These are phyloP conservation scores for Myanophis thanlyinensis DNA, from an alignment of 2,113 vertebrate genomes.

Conservation along the genomic window DNA sequence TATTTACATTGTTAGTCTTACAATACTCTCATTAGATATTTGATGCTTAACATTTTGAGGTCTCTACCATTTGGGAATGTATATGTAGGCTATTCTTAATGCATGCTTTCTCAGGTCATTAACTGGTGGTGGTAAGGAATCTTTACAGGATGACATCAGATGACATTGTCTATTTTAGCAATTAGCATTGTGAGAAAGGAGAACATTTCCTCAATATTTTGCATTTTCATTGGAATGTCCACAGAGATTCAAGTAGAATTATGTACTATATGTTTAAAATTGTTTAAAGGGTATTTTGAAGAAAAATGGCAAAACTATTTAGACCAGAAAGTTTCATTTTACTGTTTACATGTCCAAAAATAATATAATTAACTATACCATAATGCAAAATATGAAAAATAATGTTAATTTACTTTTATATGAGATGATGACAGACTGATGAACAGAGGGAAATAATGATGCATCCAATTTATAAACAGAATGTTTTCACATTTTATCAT, in stretches of 20 bases:
- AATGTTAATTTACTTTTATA: background rate
- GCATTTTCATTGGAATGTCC: background rate
- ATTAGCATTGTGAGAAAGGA: background rate
- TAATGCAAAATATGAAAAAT: background rate
- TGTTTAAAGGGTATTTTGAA: background rate
- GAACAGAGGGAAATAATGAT: background rate
- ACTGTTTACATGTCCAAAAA: background rate
- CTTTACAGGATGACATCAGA: background rate
- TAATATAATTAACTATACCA: background rate
- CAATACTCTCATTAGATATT: background rate
- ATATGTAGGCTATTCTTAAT: background rate
- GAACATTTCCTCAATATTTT: background rate
- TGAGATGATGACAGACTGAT: background rate
- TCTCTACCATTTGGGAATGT: background rate
- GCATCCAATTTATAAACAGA: background rate
- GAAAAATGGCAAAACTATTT: background rate
- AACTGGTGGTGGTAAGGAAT: background rate
- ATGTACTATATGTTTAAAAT: background rate
- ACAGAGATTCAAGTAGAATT: background rate
- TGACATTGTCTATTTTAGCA: background rate
- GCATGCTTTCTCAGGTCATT: background rate
- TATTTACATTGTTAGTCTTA: background rate
- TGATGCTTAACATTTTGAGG: background rate
- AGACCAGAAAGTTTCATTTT: background rate
- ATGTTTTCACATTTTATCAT: background rate